These are phyloP conservation scores for Catostomus latipinnis DNA, from an alignment of 2,797 vertebrate species.

Conservation along the genomic window DNA sequence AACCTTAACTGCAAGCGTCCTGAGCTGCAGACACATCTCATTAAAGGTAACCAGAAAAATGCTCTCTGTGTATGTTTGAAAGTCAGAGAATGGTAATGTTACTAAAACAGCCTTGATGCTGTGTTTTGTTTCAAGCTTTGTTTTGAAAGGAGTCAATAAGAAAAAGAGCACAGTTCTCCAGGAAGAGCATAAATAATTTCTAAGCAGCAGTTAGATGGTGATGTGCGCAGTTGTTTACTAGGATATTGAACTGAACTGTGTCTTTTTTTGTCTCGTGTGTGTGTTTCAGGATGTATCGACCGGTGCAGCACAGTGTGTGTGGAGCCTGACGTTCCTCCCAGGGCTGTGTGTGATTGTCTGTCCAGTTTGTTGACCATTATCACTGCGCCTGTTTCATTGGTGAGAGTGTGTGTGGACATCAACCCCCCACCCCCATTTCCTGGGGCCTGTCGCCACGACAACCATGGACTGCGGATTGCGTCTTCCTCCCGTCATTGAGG, in stretches of 20 bases:
- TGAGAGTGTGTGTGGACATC: conserved; percentile 43
- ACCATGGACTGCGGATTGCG: conserved; percentile 78
- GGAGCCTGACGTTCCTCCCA: conserved; percentile 52
- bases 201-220: conserved; percentile 12
- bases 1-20: conserved; percentile 59
- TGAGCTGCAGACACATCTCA: conserved; percentile 59
- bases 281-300: conserved; percentile 54
- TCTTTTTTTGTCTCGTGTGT: conserved; percentile 17
- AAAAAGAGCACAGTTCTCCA: background rate
- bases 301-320: conserved; percentile 43
- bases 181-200: background rate
- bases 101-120: conserved; percentile 9
- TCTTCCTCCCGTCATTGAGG: conserved; percentile 80
- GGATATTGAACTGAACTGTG: conserved; percentile 22
- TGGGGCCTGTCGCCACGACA: conserved; percentile 48
- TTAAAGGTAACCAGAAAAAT: conserved; percentile 69
- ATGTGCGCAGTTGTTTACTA: conserved; percentile 1
- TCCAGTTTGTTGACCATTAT: conserved; percentile 29
- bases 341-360: conserved; percentile 28
- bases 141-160: conserved; percentile 26
- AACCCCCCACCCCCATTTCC: conserved; percentile 2
- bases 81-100: conserved; percentile 24
- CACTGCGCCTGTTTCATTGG: conserved; percentile 51
- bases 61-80: conserved; percentile 40
- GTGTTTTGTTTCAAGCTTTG: conserved; percentile 21